These are phyloP conservation scores for Schlechtendalia chinensis DNA, from an alignment of 1,140 invertebrate species.

Conservation along the genomic window DNA sequence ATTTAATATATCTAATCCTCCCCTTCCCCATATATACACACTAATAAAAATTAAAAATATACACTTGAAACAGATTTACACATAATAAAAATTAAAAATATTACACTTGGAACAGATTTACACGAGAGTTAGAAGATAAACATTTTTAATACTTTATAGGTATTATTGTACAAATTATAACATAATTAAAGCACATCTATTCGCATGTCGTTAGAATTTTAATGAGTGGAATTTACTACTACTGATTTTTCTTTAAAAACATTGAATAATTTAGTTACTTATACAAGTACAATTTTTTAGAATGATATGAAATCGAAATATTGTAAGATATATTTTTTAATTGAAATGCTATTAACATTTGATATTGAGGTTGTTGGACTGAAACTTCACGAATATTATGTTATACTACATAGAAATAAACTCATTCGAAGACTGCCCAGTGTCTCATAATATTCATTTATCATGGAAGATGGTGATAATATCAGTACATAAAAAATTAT, in stretches of 20 bases:
- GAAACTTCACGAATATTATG: neutral
- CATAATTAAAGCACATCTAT: too few species aligned
- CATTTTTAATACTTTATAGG: too few species aligned
- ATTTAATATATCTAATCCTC: too few species aligned
- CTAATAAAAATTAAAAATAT: too few species aligned
- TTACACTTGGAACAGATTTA: too few species aligned
- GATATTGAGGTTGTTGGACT: neutral
- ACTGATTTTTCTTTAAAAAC: neutral
- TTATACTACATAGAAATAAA: conserved; percentile 19
- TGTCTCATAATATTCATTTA: neutral
- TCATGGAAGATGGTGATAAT: conserved; percentile 8
- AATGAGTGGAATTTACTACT: too few species aligned
- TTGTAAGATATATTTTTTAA: neutral
- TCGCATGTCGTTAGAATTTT: too few species aligned
- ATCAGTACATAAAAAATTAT: neutral
- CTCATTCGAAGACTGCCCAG: conserved; percentile 2
- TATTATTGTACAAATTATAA: too few species aligned
- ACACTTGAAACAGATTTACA: too few species aligned
- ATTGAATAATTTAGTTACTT: neutral
- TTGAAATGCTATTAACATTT: neutral
- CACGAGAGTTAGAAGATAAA: too few species aligned
- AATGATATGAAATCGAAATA: neutral
- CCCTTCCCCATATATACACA: too few species aligned
- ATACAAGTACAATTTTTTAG: neutral
- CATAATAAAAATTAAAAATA: too few species aligned